phyloP scores from a whole-genome alignment of 2,888 invertebrate genomes.

The Pterostichus madidus region DNA sequence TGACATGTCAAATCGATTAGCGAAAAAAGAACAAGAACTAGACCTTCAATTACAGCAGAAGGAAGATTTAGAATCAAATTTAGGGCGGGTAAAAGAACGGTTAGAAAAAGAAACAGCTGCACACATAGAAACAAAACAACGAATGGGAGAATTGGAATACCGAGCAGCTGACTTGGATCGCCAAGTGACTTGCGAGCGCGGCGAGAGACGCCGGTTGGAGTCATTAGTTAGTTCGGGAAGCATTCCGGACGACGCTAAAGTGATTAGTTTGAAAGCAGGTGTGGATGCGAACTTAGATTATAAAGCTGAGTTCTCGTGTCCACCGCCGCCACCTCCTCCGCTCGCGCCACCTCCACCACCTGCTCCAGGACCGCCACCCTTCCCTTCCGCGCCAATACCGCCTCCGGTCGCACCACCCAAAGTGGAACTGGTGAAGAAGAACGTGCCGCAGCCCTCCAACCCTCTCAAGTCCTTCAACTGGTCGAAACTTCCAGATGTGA shows the following conservation, averaged over 20 bases:
- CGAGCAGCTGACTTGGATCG: constrained; percentile 77
- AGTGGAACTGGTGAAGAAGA: constrained; percentile 85
- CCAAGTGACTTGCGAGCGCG: constrained; percentile 86
- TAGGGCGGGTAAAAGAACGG: constrained; percentile 89
- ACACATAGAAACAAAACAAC: constrained; percentile 91
- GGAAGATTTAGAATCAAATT: constrained; percentile 92
- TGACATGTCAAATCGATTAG: constrained; percentile 91
- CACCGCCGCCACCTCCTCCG: constrained; percentile 75
- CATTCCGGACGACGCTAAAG: constrained; percentile 96
- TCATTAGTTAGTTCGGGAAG: constrained; percentile 93
- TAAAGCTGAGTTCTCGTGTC: constrained; percentile 68
- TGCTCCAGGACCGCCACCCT: constrained; percentile 81
- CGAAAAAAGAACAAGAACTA: constrained; percentile 95
- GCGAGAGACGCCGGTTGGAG: constrained; percentile 90
- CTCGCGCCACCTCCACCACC: constrained; percentile 81
- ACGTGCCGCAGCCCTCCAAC: constrained; percentile 95
- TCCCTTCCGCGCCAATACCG: constrained; percentile 81
- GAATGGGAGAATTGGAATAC: constrained; percentile 83
- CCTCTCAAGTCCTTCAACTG: constrained; percentile 98
- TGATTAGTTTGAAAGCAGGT: constrained; percentile 77
- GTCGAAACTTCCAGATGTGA: constrained; percentile 95
- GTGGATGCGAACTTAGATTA: constrained; percentile 71
- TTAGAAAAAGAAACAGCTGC: constrained; percentile 93
- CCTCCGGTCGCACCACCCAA: constrained; percentile 81
- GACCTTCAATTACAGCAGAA: constrained; percentile 94